These are phyloP conservation scores for Drosophila busckii DNA, from an alignment of 1,140 invertebrate genomes.

Conservation along the genomic window DNA sequence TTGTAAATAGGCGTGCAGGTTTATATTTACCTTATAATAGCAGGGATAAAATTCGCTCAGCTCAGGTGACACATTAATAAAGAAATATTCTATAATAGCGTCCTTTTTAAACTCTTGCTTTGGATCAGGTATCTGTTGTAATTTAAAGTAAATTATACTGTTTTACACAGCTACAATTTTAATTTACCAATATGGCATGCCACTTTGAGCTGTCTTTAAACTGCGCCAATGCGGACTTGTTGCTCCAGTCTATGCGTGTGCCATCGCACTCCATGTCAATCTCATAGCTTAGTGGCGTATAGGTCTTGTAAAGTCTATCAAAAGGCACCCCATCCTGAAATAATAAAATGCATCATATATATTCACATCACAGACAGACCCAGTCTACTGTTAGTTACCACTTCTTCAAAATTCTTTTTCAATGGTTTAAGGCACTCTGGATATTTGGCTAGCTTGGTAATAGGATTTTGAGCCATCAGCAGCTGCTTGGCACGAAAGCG, in stretches of 20 bases:
- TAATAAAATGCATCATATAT: not conserved
- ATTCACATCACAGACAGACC: not conserved
- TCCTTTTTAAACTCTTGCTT: constrained; percentile 33
- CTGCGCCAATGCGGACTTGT: constrained; percentile 20
- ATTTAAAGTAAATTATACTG: too few species aligned
- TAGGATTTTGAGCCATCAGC: constrained; percentile 49
- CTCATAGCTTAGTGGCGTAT: constrained; percentile 51
- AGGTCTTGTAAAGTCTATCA: constrained; percentile 46
- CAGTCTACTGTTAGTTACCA: constrained; percentile 27
- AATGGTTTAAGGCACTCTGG: constrained; percentile 45
- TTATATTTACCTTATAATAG: constrained; percentile 57
- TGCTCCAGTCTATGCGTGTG: constrained; percentile 42
- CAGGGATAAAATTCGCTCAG: constrained; percentile 64
- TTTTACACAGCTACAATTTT: not conserved
- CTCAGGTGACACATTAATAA: constrained; percentile 24
- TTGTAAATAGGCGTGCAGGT: too few species aligned
- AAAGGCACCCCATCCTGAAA: constrained; percentile 52
- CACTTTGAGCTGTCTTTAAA: constrained; percentile 51
- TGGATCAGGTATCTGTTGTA: constrained; percentile 50
- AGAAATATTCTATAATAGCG: constrained; percentile 53
- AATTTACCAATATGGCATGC: constrained; percentile 62
- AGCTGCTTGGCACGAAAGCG: constrained; percentile 50
- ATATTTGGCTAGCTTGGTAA: constrained; percentile 37
- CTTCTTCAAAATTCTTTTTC: constrained; percentile 44
- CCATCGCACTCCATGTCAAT: constrained; percentile 52